phyloP scores from a whole-genome alignment of 2,113 vertebrate genomes.

The Pelmatolapia mariae region DNA sequence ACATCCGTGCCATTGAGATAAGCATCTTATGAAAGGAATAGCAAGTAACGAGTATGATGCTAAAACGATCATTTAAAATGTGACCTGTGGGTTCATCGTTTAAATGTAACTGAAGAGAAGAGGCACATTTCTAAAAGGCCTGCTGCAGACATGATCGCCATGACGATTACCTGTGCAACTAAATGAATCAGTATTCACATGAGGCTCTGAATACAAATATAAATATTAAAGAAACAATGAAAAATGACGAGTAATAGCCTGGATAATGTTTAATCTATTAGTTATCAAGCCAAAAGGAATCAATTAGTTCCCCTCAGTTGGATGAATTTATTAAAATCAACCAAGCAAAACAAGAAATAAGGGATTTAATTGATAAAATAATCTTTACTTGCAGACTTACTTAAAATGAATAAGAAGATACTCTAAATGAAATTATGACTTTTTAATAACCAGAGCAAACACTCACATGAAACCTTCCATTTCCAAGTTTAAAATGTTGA shows the following conservation, averaged over 20 bases:
- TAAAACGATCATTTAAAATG: constrained; percentile 13
- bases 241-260: background rate
- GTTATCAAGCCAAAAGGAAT: background rate
- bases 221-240: background rate
- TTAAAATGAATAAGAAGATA: background rate
- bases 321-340: background rate
- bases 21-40: background rate
- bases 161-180: background rate
- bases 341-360: background rate
- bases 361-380: background rate
- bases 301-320: background rate
- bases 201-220: background rate
- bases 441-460: background rate
- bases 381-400: background rate
- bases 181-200: background rate
- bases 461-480: background rate
- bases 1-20: background rate
- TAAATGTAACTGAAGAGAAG: background rate
- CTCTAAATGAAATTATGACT: background rate
- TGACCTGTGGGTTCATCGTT: background rate
- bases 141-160: background rate
- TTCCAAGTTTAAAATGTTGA: background rate
- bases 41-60: background rate
- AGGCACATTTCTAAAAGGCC: background rate
- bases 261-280: background rate